phyloP scores from a whole-genome alignment of 2,113 vertebrate genomes.

The human (Homo sapiens) region GRCh38 chr1:158360501-158361000 shows the following conservation, averaged over 20 bases:
- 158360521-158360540: not conserved
- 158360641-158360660: not conserved
- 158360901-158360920: too few relatives aligned
- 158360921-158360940: too few relatives aligned
- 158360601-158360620: not conserved
- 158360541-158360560: too few relatives aligned
- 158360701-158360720: not conserved
- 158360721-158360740: too few relatives aligned
- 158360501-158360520: not conserved
- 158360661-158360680: not conserved
- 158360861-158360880: too few relatives aligned
- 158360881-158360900: too few relatives aligned
- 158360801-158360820: not conserved
- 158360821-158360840: too few relatives aligned
- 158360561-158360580: not conserved
- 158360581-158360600: not conserved
- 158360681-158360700: not conserved
- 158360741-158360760: not conserved
- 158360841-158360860: too few relatives aligned
- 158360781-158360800: not conserved
- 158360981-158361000: too few relatives aligned
- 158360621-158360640: not conserved
- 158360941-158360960: too few relatives aligned
- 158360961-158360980: too few relatives aligned
- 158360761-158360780: not conserved